These are phyloP conservation scores for Holotrichia oblita DNA, from an alignment of 1,140 invertebrate species.

Conservation along the genomic window DNA sequence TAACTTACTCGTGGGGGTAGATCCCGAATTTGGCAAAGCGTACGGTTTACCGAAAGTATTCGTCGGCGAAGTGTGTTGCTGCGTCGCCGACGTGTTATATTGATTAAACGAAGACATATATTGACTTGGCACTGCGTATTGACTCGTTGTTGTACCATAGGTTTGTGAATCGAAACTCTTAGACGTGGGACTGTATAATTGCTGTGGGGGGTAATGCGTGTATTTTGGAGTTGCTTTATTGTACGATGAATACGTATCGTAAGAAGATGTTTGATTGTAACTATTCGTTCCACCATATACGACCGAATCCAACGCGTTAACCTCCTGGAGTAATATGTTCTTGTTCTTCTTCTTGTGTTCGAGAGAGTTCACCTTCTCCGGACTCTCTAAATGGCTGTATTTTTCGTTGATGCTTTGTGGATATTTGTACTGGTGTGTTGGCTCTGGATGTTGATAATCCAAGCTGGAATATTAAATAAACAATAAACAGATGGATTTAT, in stretches of 20 bases:
- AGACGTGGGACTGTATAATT: conserved; percentile 42
- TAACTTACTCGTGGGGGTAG: not conserved
- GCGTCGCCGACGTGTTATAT: not conserved
- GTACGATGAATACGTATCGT: conserved; percentile 42
- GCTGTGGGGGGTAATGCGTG: not conserved
- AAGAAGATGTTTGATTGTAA: conserved; percentile 49
- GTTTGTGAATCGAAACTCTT: conserved; percentile 16
- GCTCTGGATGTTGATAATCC: conserved; percentile 42
- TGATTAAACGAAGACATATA: not conserved
- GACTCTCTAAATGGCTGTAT: conserved; percentile 57
- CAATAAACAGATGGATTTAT: not conserved
- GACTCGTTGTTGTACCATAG: conserved; percentile 20
- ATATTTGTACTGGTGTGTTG: conserved; percentile 33
- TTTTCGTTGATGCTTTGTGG: conserved; percentile 51
- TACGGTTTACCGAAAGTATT: conserved; percentile 31
- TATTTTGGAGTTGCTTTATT: conserved; percentile 47
- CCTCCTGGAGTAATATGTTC: conserved; percentile 47
- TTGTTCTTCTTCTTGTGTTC: conserved; percentile 53
- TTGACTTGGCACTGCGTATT: conserved; percentile 28
- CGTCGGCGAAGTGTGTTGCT: conserved; percentile 35
- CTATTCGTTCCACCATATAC: conserved; percentile 53
- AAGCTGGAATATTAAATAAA: conserved; percentile 36
- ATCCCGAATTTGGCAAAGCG: conserved; percentile 42
- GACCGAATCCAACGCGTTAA: conserved; percentile 54
- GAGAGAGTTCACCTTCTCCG: conserved; percentile 57